Conservation (phyloP, 35 echinoderm and acorn worm genomes). For the Heliocidaris erythrogramma region DNA sequence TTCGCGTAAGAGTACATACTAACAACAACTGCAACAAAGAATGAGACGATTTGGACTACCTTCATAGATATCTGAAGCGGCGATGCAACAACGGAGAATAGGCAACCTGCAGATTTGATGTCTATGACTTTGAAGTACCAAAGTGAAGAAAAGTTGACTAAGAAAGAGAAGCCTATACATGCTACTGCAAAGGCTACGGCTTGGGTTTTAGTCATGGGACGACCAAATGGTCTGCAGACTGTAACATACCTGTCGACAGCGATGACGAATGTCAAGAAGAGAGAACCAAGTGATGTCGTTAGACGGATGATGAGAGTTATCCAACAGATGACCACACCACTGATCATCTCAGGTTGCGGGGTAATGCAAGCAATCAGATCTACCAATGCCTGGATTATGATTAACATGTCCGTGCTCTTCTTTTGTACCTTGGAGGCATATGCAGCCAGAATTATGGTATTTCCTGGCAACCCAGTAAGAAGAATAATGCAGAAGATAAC, state of each 20-base stretch:
- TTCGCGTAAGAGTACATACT: slow-evolving; percentile 15
- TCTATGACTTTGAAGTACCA: background rate
- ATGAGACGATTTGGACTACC: background rate
- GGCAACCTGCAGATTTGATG: background rate
- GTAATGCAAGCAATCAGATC: background rate
- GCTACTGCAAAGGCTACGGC: background rate
- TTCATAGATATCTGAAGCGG: background rate
- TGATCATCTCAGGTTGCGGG: slow-evolving; percentile 16
- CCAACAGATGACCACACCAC: background rate
- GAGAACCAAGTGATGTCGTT: background rate
- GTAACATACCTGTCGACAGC: slow-evolving; percentile 19
- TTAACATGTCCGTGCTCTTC: slow-evolving; percentile 6
- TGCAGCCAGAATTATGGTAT: background rate
- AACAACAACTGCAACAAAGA: background rate
- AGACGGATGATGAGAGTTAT: background rate
- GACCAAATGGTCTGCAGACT: slow-evolving; percentile 5
- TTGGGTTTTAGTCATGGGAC: background rate
- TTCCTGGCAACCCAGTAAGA: background rate
- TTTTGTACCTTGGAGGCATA: background rate
- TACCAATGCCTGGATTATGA: slow-evolving; percentile 9
- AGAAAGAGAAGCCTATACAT: background rate
- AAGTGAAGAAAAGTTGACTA: background rate
- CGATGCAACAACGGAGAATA: background rate
- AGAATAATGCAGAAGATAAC: background rate
- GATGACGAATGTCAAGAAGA: background rate